These are phyloP conservation scores for Alcedo atthis DNA, from an alignment of 2,797 vertebrate genomes.

Conservation along the genomic window DNA sequence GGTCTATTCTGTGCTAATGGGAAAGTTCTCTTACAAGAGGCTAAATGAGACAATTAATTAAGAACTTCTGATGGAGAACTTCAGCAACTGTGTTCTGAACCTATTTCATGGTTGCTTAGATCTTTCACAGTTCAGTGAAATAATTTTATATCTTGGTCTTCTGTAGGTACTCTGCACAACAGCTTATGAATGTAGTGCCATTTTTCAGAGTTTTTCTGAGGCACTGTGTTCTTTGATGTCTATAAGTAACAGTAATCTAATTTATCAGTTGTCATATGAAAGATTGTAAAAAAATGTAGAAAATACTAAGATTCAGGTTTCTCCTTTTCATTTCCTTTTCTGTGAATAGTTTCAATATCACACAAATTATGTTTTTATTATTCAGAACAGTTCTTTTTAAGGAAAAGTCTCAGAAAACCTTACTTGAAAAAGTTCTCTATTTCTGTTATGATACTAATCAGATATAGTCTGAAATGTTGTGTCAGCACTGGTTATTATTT, in stretches of 20 bases:
- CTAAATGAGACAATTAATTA: conserved; percentile 17
- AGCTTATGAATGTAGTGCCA: not conserved
- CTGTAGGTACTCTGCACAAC: not conserved
- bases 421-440: not conserved
- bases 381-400: not conserved
- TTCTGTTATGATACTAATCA: not conserved
- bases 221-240: conserved; percentile 21
- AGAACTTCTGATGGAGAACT: not conserved
- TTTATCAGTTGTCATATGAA: not conserved
- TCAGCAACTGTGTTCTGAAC: not conserved
- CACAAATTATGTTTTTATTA: not conserved
- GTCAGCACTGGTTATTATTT: not conserved
- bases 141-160: not conserved
- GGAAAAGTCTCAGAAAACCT: not conserved
- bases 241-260: conserved; percentile 30
- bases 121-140: not conserved
- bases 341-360: not conserved
- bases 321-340: not conserved
- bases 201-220: conserved; percentile 17
- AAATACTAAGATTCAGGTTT: not conserved
- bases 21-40: not conserved
- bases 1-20: not conserved
- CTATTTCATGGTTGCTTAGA: conserved; percentile 18
- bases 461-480: not conserved
- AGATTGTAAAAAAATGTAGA: not conserved